Conservation (phyloP, 2,888 invertebrate genomes). For the Norana najaformis region DNA sequence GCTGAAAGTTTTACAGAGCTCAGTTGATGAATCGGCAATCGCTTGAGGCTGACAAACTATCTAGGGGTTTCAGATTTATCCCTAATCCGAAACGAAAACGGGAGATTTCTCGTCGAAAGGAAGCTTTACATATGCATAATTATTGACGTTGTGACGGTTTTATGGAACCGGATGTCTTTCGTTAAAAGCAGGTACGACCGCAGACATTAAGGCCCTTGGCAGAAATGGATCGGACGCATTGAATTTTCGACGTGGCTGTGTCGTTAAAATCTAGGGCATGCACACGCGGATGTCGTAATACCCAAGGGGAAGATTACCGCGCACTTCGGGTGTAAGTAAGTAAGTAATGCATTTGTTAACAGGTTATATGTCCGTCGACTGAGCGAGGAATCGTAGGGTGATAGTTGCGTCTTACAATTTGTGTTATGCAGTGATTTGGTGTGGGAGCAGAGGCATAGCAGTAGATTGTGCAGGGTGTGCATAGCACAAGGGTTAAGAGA, state of each 20-base stretch:
- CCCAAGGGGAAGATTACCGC: background rate
- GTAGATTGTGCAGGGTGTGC: too few species aligned
- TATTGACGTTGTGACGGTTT: background rate
- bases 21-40: background rate
- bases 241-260: background rate
- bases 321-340: too few species aligned
- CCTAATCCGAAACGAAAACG: background rate
- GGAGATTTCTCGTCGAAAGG: background rate
- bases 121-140: background rate
- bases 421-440: background rate
- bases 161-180: background rate
- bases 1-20: too few species aligned
- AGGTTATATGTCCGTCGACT: too few species aligned
- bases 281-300: too few species aligned
- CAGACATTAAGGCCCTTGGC: background rate
- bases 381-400: too few species aligned
- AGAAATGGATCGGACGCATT: background rate
- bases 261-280: background rate
- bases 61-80: background rate
- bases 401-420: background rate
- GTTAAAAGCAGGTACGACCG: background rate
- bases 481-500: too few species aligned
- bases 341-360: too few species aligned
- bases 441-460: too few species aligned
- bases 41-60: too few species aligned